Conservation (phyloP, 2,113 vertebrate species). For the Acinonyx jubatus region DNA sequence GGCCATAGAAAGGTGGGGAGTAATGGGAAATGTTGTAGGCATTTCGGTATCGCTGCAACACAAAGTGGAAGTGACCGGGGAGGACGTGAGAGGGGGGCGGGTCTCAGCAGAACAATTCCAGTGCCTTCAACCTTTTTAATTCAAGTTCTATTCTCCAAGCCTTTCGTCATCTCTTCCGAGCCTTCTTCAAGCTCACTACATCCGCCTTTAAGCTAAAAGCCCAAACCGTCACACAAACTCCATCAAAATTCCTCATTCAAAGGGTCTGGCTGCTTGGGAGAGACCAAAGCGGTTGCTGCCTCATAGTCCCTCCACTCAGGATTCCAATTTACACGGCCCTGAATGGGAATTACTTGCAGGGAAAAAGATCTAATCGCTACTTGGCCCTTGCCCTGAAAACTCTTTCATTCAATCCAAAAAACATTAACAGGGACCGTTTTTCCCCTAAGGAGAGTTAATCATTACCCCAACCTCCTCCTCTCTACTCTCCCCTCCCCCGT, state of each 20-base stretch:
- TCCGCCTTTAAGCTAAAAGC: conserved; percentile 61
- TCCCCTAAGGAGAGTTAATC: conserved; percentile 73
- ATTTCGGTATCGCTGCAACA: not conserved
- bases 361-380: conserved; percentile 78
- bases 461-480: conserved; percentile 60
- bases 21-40: not conserved
- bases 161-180: conserved; percentile 31
- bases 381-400: conserved; percentile 79
- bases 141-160: not conserved
- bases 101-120: not conserved
- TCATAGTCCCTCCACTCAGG: conserved; percentile 53
- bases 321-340: conserved; percentile 66
- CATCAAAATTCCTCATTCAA: conserved; percentile 54
- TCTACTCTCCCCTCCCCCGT: not conserved
- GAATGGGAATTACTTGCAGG: conserved; percentile 76
- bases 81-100: not conserved
- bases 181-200: conserved; percentile 30
- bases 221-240: conserved; percentile 25
- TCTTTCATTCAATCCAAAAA: conserved; percentile 78
- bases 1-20: not conserved
- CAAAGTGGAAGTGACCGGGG: not conserved
- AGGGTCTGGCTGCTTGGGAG: conserved; percentile 49
- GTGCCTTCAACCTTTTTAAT: not conserved
- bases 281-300: conserved; percentile 52
- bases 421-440: conserved; percentile 74